These are phyloP conservation scores for Cinclus cinclus DNA, from an alignment of 2,113 vertebrate species.

Conservation along the genomic window DNA sequence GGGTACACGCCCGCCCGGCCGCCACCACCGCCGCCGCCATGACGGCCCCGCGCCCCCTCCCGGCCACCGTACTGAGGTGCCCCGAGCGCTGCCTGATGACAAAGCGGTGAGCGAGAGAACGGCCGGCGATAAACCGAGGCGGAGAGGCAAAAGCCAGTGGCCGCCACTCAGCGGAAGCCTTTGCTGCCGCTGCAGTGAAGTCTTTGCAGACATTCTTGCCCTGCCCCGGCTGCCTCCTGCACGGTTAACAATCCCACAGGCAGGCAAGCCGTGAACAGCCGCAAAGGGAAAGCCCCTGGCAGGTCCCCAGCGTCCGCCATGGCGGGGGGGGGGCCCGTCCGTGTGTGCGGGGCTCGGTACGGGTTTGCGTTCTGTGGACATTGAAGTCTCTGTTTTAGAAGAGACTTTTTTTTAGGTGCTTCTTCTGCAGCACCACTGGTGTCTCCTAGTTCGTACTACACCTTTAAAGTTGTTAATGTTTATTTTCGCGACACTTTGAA, in stretches of 20 bases:
- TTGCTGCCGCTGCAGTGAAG: rapidly evolving
- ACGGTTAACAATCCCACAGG: rapidly evolving
- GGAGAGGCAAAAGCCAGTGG: rapidly evolving
- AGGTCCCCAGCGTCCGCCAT: background rate
- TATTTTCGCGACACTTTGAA: rapidly evolving
- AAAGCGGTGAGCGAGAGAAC: rapidly evolving
- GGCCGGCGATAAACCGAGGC: rapidly evolving
- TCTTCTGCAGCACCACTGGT: background rate
- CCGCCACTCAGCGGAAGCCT: rapidly evolving
- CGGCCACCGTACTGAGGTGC: background rate
- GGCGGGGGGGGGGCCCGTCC: too few relatives aligned
- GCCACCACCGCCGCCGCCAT: constrained; percentile 29
- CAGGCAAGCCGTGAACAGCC: rapidly evolving
- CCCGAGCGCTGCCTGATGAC: background rate
- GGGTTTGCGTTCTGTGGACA: rapidly evolving
- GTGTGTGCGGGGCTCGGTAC: background rate
- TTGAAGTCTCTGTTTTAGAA: rapidly evolving
- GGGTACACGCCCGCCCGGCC: background rate
- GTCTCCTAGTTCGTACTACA: background rate
- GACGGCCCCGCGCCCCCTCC: background rate
- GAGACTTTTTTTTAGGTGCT: background rate
- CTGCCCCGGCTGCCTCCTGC: rapidly evolving
- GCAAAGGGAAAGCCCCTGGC: rapidly evolving
- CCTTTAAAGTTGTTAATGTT: background rate
- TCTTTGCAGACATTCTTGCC: rapidly evolving